Evolutionary conservation across 2,113 vertebrate genomes (phyloP).

Genomic region (Neomonachus schauinslandi): DNA sequence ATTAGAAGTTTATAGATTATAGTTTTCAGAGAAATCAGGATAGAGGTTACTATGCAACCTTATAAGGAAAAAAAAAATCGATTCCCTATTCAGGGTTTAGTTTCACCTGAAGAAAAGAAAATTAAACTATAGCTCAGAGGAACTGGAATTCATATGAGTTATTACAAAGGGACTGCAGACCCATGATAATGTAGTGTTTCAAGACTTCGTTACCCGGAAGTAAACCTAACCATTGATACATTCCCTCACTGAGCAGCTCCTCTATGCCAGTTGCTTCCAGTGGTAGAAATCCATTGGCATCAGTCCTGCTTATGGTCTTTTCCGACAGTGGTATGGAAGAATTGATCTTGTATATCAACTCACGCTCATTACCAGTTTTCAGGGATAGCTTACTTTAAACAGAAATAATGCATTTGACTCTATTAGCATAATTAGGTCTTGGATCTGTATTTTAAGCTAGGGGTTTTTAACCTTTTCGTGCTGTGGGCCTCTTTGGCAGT

Average conservation of each 20-base stretch:
- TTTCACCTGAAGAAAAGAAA: slow-evolving; percentile 19
- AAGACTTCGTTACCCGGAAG: neutral
- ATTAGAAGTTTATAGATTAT: slow-evolving; percentile 55
- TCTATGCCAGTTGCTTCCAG: neutral
- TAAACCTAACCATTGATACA: neutral
- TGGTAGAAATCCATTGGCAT: neutral
- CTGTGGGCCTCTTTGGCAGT: neutral
- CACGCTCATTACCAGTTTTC: neutral
- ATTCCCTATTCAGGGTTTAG: slow-evolving; percentile 43
- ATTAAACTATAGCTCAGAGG: slow-evolving; percentile 41
- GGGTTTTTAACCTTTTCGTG: neutral
- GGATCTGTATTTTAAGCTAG: neutral
- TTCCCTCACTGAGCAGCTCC: neutral
- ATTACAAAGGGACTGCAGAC: neutral
- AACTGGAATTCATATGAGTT: neutral
- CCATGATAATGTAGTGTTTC: neutral
- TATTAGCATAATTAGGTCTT: slow-evolving; percentile 4
- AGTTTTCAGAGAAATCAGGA: slow-evolving; percentile 51
- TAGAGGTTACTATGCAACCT: neutral
- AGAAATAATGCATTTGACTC: neutral
- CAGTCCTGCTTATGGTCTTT: neutral
- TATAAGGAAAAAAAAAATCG: neutral
- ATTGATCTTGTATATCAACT: neutral
- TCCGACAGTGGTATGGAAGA: neutral
- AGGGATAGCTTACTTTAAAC: neutral